Percentiles rank a stretch among this genome's conserved stretches.
Evolutionary conservation across 2,888 invertebrate species (phyloP).

Genomic region (Drosophila anceps): DNA sequence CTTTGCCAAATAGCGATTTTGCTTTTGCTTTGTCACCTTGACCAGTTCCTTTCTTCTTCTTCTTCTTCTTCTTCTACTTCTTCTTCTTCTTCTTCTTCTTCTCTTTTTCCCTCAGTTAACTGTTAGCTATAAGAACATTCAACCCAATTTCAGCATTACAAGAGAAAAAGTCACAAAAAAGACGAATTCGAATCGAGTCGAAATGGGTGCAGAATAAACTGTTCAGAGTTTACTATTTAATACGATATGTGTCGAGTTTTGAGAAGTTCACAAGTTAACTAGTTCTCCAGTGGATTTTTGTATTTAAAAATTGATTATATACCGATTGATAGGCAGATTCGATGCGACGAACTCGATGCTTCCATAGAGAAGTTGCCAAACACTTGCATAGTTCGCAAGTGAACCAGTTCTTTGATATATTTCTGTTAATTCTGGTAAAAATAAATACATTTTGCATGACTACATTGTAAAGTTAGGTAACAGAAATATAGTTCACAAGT

Average conservation of each 20-base stretch:
- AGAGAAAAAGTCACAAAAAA: not conserved
- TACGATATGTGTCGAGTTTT: too few species aligned
- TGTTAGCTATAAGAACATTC: slow-evolving; percentile 8
- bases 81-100: not conserved
- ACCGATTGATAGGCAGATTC: too few species aligned
- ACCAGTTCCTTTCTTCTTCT: not conserved
- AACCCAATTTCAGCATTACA: slow-evolving; percentile 3
- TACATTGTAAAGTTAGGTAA: too few species aligned
- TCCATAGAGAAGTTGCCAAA: too few species aligned
- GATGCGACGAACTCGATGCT: too few species aligned
- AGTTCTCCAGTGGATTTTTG: too few species aligned
- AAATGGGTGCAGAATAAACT: not conserved
- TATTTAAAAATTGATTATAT: too few species aligned
- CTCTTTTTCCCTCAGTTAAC: not conserved
- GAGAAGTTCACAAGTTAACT: not conserved
- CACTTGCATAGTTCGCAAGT: not conserved
- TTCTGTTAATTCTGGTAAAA: too few species aligned
- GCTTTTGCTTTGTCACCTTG: not conserved
- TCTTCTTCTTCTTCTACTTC: not conserved
- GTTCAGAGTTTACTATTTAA: not conserved
- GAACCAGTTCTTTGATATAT: not conserved
- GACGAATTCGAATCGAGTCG: not conserved
- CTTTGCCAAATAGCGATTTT: not conserved
- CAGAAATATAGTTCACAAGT: too few species aligned
- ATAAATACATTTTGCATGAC: too few species aligned